Evolutionary conservation across 2,113 vertebrate genomes (phyloP).

Genomic region (Vidua chalybeata): DNA sequence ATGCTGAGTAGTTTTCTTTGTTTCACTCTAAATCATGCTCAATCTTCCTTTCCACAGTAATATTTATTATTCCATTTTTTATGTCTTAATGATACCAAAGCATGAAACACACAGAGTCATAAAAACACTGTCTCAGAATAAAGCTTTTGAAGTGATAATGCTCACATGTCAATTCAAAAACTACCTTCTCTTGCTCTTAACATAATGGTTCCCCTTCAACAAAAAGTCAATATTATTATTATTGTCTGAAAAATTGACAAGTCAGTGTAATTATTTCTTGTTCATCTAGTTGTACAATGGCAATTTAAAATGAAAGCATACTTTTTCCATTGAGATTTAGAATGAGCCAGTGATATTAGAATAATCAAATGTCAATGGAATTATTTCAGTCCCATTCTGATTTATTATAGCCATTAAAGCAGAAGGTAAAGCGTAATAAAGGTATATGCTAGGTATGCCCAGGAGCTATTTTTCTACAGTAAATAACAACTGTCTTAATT

Average conservation of each 20-base stretch:
- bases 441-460: neutral
- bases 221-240: neutral
- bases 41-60: neutral
- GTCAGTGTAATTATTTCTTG: neutral
- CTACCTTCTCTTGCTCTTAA: neutral
- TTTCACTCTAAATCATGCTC: neutral
- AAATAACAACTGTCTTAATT: neutral
- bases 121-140: neutral
- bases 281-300: neutral
- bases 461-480: neutral
- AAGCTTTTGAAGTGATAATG: neutral
- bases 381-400: conserved; percentile 3
- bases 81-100: neutral
- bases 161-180: neutral
- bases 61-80: neutral
- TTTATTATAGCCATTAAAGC: neutral
- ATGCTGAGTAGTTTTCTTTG: neutral
- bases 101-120: neutral
- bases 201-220: neutral
- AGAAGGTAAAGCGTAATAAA: conserved; percentile 3
- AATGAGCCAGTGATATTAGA: neutral
- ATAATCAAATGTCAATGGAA: conserved; percentile 11
- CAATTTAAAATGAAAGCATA: neutral
- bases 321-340: neutral
- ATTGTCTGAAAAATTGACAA: neutral